Evolutionary conservation across 1,140 invertebrate species (phyloP), one percentile per base, ranked within the genome.

Genomic region (Rhyacophila brunnea): DNA sequence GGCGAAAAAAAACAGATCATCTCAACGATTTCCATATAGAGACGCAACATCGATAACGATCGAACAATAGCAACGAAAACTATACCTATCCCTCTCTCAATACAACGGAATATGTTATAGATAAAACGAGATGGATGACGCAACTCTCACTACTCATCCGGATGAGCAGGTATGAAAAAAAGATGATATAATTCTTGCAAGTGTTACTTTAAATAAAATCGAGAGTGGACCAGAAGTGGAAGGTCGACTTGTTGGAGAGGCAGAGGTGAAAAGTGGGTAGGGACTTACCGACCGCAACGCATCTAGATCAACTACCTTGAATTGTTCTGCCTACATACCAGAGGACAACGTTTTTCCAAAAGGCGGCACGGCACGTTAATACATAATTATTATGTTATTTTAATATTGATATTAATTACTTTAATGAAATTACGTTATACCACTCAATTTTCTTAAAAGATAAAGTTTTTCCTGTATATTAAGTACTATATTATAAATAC

Each of bases 161-260:
- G 5, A 45, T 45, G 43, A 19, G 43, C 11, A 5, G 43, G 43
- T 11, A 45, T n/a, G n/a, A 34, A 48, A 34, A 48, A 48, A 54
- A 35, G 52, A 54, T 54, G 52, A 54, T 46, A 54, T 54, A 54
- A 54, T 54, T 54, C 43, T 45, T n/a, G 9, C 17, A 19, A 54
- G 42, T 35, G 28, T 13, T 48, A 34, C 28, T 44, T 10, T 14
- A 42, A 35, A 46, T 45, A 45, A 54, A 54, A 54, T 45, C 52
- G 43, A 54, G 52, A 54, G 52, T 35, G 52, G 52, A 6, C 52
- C 52, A n/a, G 9, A 44, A 45, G 17, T 34, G 23, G 13, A 15
- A 10, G 52, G 23, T 14, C 52, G 17, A 10, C 7, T 3, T 1
- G 10, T n/a, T 13, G 28, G 15, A 23, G 15, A 45, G 5, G 9